These are phyloP conservation scores for Tolmerus cingulatus DNA, from an alignment of 2,888 invertebrate genomes.

Conservation along the genomic window DNA sequence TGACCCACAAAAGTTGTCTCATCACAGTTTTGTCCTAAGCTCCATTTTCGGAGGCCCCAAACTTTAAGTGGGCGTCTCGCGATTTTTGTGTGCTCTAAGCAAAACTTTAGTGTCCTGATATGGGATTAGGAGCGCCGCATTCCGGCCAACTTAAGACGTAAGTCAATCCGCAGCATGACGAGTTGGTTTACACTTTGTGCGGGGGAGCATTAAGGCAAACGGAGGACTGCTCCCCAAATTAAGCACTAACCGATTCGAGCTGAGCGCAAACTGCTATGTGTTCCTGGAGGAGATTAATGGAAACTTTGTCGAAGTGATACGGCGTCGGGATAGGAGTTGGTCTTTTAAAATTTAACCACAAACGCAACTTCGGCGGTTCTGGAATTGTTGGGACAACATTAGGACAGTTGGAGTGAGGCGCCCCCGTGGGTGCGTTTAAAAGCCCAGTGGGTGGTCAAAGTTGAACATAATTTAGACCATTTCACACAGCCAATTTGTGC, in stretches of 20 bases:
- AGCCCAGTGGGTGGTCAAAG: neutral
- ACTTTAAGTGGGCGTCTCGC: slow-evolving; percentile 11
- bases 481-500: neutral
- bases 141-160: neutral
- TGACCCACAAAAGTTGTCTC: neutral
- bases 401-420: neutral
- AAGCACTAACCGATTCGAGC: neutral
- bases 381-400: neutral
- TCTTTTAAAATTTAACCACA: neutral
- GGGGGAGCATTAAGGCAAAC: neutral
- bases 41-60: neutral
- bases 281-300: neutral
- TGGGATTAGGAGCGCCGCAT: neutral
- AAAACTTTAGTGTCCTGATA: neutral
- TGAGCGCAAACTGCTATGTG: neutral
- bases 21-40: neutral
- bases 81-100: neutral
- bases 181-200: slow-evolving; percentile 17
- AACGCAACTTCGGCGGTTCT: neutral
- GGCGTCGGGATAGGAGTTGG: neutral
- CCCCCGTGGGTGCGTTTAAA: neutral
- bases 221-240: neutral
- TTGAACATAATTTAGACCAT: neutral
- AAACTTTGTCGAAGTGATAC: neutral
- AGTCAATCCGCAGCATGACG: slow-evolving; percentile 23